phyloP scores from a whole-genome alignment of 2,888 invertebrate genomes.

The Pseudeuparius sepicola region DNA sequence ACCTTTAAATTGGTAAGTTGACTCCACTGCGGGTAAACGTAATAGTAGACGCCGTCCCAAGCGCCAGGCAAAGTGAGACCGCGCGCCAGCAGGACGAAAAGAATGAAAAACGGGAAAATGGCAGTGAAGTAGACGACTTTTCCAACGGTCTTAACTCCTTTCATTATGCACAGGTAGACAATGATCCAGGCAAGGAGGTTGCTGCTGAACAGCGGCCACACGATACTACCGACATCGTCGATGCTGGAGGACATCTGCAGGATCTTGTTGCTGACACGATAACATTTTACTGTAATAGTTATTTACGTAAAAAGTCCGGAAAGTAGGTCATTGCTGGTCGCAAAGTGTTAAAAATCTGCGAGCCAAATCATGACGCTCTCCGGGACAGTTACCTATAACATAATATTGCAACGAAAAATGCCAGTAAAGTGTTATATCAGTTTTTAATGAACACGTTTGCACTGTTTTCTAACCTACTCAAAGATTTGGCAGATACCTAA shows the following conservation, averaged over 20 bases:
- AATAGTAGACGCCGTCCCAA: constrained; percentile 62
- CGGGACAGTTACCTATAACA: too few relatives aligned
- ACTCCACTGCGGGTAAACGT: constrained; percentile 69
- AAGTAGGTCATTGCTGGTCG: too few relatives aligned
- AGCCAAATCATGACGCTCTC: too few relatives aligned
- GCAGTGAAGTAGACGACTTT: constrained; percentile 88
- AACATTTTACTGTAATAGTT: constrained; percentile 4
- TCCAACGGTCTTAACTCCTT: constrained; percentile 79
- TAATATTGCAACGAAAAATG: too few relatives aligned
- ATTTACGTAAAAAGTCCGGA: constrained; percentile 1
- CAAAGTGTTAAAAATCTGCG: too few relatives aligned
- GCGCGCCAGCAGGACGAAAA: constrained; percentile 60
- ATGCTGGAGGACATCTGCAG: constrained; percentile 67
- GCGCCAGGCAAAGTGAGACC: constrained; percentile 77
- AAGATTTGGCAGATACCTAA: too few relatives aligned
- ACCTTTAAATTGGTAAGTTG: constrained; percentile 67
- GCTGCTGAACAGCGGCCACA: constrained; percentile 70
- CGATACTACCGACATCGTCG: constrained; percentile 62
- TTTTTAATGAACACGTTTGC: too few relatives aligned
- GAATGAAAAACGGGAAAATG: constrained; percentile 67
- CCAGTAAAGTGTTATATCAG: too few relatives aligned
- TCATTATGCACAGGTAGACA: constrained; percentile 75
- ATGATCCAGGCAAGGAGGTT: constrained; percentile 69
- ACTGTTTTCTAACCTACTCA: too few relatives aligned
- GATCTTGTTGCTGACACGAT: constrained; percentile 56